phyloP scores from a whole-genome alignment of 2,797 vertebrate species.

The Galagoides demidoff region DNA sequence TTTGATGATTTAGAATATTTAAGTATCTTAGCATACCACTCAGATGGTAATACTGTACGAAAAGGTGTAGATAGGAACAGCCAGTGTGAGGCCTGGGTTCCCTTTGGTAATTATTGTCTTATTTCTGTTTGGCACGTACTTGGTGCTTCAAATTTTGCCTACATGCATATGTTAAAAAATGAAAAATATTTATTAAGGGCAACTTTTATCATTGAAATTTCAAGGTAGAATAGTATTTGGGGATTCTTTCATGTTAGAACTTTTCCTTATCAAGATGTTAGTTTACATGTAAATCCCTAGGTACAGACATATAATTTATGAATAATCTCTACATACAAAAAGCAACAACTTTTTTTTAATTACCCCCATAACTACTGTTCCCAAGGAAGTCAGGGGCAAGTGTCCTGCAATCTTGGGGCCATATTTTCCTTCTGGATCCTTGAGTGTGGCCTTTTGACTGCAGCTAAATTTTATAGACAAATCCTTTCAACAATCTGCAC shows the following conservation, averaged over 20 bases:
- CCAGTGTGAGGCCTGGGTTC: background rate
- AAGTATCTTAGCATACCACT: background rate
- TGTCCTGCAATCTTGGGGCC: background rate
- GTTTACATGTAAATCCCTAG: background rate
- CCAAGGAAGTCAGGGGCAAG: background rate
- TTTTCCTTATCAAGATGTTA: background rate
- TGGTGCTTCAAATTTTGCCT: background rate
- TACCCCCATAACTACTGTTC: accelerated
- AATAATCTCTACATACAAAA: background rate
- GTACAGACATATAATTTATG: background rate
- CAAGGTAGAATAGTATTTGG: background rate
- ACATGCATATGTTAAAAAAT: background rate
- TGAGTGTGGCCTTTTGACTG: background rate
- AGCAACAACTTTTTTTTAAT: background rate
- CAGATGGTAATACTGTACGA: background rate
- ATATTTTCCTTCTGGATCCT: background rate
- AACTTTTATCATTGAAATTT: background rate
- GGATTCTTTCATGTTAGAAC: background rate
- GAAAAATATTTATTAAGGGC: background rate
- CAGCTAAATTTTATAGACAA: background rate
- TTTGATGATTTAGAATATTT: background rate
- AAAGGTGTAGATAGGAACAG: background rate
- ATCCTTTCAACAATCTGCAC: background rate
- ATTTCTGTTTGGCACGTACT: background rate
- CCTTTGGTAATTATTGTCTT: background rate